These are phyloP conservation scores for Lysiphlebus fabarum DNA, from an alignment of 1,140 invertebrate species.

Conservation along the genomic window DNA sequence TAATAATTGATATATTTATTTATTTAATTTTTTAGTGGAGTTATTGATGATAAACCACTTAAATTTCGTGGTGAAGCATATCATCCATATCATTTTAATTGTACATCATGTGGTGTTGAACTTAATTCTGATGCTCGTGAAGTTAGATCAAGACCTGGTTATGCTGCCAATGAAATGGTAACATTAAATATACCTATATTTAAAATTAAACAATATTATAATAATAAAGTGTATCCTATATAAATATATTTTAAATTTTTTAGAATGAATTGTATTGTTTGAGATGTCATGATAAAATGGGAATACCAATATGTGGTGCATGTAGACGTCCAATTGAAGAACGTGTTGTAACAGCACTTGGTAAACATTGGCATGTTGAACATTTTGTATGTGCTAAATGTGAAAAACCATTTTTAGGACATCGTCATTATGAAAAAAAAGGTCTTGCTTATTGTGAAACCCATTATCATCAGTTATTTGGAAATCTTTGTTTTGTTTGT, in stretches of 20 bases:
- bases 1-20: slow-evolving; percentile 8
- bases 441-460: slow-evolving; percentile 98
- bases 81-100: slow-evolving; percentile 99
- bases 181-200: slow-evolving; percentile 1
- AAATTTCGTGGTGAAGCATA: slow-evolving; percentile 95
- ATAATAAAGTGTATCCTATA: too few relatives aligned
- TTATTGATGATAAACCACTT: slow-evolving; percentile 95
- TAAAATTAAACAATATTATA: too few relatives aligned
- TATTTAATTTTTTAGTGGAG: slow-evolving; percentile 62
- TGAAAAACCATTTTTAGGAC: slow-evolving; percentile 98
- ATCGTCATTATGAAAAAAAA: slow-evolving; percentile 98
- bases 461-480: slow-evolving; percentile 98
- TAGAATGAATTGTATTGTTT: slow-evolving; percentile 95
- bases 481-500: slow-evolving; percentile 97
- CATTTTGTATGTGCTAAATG: slow-evolving; percentile 99
- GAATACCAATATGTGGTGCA: slow-evolving; percentile 94
- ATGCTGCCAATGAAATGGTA: slow-evolving; percentile 86
- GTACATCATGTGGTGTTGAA: slow-evolving; percentile 83
- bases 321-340: slow-evolving; percentile 96
- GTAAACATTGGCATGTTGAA: slow-evolving; percentile 99
- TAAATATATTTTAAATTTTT: too few relatives aligned
- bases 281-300: slow-evolving; percentile 99
- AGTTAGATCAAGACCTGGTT: slow-evolving; percentile 85
- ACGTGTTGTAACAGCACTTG: slow-evolving; percentile 92
- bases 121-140: slow-evolving; percentile 90